These are phyloP conservation scores for Heliopora coerulea DNA, from an alignment of 92 coral and sea anemone species.

Conservation along the genomic window DNA sequence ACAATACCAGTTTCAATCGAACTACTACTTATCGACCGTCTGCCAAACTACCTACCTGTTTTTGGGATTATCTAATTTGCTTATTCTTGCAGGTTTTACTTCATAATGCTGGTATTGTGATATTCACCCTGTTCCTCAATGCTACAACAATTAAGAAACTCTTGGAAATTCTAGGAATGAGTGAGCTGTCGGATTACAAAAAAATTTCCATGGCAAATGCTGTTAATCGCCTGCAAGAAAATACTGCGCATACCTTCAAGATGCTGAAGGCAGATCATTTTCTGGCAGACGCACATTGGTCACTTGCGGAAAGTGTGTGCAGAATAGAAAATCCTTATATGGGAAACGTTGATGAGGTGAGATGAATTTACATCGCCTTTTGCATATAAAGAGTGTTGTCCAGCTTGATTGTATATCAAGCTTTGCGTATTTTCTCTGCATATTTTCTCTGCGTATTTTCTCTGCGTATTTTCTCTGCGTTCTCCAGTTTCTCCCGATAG, in stretches of 20 bases:
- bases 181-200: constrained; percentile 96
- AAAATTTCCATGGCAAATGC: constrained; percentile 96
- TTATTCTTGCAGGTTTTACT: constrained; percentile 60
- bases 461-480: too few species aligned
- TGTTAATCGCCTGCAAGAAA: constrained; percentile 77
- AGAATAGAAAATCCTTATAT: constrained; percentile 85
- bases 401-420: background rate
- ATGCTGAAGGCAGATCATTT: constrained; percentile 97
- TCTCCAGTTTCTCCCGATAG: too few species aligned
- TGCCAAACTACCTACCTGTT: too few species aligned
- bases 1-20: too few species aligned
- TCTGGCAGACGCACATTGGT: constrained; percentile 99
- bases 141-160: constrained; percentile 97
- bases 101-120: constrained; percentile 95
- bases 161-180: constrained; percentile 92
- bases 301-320: constrained; percentile 83
- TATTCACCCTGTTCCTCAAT: constrained; percentile 85
- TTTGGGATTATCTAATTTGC: too few species aligned
- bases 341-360: constrained; percentile 75
- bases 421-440: too few species aligned
- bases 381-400: constrained; percentile 13
- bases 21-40: too few species aligned
- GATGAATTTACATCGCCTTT: background rate
- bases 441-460: too few species aligned
- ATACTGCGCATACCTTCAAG: constrained; percentile 80